Evolutionary conservation across 2,888 invertebrate species (phyloP).

Genomic region (Choristoneura rosaceana): DNA sequence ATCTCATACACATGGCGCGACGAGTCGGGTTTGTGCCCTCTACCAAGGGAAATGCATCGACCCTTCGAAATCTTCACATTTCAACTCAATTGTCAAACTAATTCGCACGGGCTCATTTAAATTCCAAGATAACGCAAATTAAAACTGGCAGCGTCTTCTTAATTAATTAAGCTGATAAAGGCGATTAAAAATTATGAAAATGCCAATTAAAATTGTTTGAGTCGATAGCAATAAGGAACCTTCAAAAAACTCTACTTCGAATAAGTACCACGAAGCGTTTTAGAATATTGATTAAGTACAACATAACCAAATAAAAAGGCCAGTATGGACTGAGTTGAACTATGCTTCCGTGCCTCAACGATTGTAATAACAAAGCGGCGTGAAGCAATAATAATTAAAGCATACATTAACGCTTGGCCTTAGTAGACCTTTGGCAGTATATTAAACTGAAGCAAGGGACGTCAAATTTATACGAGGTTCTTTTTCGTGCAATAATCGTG

Average conservation of each 20-base stretch:
- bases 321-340: constrained; percentile 3
- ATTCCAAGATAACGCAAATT: constrained; percentile 30
- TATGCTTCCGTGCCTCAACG: constrained; percentile 6
- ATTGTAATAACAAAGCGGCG: constrained; percentile 10
- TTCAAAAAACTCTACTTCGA: neutral
- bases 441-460: constrained; percentile 5
- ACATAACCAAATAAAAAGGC: constrained; percentile 20
- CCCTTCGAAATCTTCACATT: constrained; percentile 50
- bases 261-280: constrained; percentile 6
- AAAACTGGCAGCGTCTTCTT: constrained; percentile 25
- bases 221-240: constrained; percentile 17
- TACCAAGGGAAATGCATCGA: constrained; percentile 56
- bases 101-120: constrained; percentile 32
- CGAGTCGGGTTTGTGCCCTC: constrained; percentile 25
- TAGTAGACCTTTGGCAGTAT: neutral
- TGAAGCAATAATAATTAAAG: constrained; percentile 23
- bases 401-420: constrained; percentile 8
- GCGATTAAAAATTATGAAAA: constrained; percentile 16
- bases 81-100: constrained; percentile 26
- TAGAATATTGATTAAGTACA: constrained; percentile 14
- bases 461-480: constrained; percentile 1
- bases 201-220: constrained; percentile 32
- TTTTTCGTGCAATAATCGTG: neutral
- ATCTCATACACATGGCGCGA: constrained; percentile 30
- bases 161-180: constrained; percentile 17